Percentiles rank a stretch among this genome's conserved stretches.
Evolutionary conservation across 37 sponge, comb jelly and placozoan species (phyloP).

Genomic region (Beroe forskalii): DNA sequence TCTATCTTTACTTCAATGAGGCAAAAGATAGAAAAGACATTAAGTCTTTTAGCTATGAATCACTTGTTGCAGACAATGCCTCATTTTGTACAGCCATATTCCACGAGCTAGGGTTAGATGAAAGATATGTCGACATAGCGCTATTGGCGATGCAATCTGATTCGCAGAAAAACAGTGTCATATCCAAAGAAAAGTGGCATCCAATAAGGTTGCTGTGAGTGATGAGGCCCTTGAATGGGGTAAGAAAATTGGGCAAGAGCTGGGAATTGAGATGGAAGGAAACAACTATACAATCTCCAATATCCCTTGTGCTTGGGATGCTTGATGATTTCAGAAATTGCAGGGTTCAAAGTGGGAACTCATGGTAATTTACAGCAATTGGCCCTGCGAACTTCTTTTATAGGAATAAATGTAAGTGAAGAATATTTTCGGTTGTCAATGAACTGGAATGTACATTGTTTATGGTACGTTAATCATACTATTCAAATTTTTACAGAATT

Average conservation of each 20-base stretch:
- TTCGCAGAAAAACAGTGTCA: not conserved
- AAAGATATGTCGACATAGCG: not conserved
- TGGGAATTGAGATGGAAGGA: constrained; percentile 27
- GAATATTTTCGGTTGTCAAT: no score
- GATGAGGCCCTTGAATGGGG: constrained; percentile 19
- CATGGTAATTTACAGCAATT: no score
- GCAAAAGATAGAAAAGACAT: not conserved
- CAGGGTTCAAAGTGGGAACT: no score
- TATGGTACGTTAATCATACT: no score
- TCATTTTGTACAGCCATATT: not conserved
- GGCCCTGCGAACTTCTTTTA: no score
- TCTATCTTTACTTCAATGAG: constrained; percentile 6
- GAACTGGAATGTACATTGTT: no score
- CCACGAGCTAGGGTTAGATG: constrained; percentile 9
- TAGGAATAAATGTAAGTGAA: no score
- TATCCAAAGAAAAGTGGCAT: not conserved
- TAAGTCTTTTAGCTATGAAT: constrained; percentile 27
- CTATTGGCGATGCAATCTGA: constrained; percentile 9
- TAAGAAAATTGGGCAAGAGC: not conserved
- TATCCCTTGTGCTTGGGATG: constrained; percentile 5
- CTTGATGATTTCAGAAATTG: no score
- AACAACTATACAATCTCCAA: constrained; percentile 11
- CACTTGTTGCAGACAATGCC: not conserved
- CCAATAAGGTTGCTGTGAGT: not conserved
- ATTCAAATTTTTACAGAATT: no score